Base-by-base conservation (phyloP, 2,113 vertebrate species). In the Synodontis membranacea region DNA sequence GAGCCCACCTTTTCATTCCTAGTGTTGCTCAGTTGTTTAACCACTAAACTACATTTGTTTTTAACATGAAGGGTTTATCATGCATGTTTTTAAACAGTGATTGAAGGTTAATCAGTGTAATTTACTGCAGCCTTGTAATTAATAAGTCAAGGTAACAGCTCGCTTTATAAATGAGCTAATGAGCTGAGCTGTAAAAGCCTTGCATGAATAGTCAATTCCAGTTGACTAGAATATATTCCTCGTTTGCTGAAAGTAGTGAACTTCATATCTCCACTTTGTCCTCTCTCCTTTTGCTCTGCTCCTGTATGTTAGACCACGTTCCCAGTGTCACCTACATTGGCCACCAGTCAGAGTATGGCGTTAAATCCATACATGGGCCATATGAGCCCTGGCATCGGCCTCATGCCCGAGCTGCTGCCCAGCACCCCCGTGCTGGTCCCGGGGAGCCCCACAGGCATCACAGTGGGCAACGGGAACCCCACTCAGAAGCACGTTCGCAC, bases 301-400 rank as follows among this genome's bases (percentile, higher is more conserved):
- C 62, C 9, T 86, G 25, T 80, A 25, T 28, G 34, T 48, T 93
- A 99, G 98, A 96, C 95, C 34, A 96, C 97, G 0, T 98, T 98
- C 95, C 95, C 98, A 88, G 90, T 98, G 93, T 96, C 96, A 87
- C 96, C 95, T 58, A 96, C 97, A 17, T 91, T 98, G 93, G 95
- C 96, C 91, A 94, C 96, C 54, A 97, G 94, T 92, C 97, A 96
- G 91, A 94, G 94, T n/a, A 96, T 99, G 97, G 95, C 97, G 87
- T 98, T 98, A 91, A 97, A 95, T 93, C 97, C 97, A 8, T 99
- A 99, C 93, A 93, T 99, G 87, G 96, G 96, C 95, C 97, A 97
- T 89, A 94, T 98, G 93, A 96, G 96, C 91, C 97, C 96, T 89
- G 96, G 97, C 54, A 97, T 99, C 96, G 95, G 97, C 85, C 92